Conservation (phyloP, 1,140 invertebrate species). For the Zaprionus nigranus region DNA sequence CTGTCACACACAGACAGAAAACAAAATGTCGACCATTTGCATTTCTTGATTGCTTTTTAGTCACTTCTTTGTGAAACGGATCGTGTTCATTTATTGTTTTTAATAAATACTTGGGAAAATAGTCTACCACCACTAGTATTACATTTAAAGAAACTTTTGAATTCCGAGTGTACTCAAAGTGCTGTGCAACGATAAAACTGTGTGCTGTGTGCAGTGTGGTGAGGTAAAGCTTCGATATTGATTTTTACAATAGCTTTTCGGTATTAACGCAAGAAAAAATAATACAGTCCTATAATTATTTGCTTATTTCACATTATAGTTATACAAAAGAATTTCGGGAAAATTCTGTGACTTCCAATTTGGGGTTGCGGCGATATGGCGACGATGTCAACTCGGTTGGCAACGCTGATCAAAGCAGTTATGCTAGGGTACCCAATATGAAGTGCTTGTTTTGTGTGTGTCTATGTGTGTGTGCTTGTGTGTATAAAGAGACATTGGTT, state of each 20-base stretch:
- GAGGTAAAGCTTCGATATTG: conserved; percentile 62
- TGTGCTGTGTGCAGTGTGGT: conserved; percentile 17
- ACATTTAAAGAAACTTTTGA: background rate
- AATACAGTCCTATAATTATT: background rate
- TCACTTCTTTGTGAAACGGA: conserved; percentile 27
- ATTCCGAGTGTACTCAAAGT: conserved; percentile 11
- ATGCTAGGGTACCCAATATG: conserved; percentile 33
- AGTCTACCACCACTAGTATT: background rate
- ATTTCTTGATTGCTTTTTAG: conserved; percentile 60
- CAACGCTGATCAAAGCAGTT: conserved; percentile 37
- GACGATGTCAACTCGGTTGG: conserved; percentile 34
- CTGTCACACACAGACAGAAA: conserved; percentile 64
- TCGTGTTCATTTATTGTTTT: conserved; percentile 11
- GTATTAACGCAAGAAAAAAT: conserved; percentile 30
- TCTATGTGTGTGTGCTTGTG: conserved; percentile 6
- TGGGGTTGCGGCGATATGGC: background rate
- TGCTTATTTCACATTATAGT: background rate
- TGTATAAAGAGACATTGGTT: conserved; percentile 21
- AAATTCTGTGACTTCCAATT: background rate
- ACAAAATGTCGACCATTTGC: conserved; percentile 80
- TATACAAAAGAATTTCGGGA: background rate
- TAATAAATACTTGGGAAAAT: conserved; percentile 10
- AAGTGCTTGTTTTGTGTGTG: conserved; percentile 6
- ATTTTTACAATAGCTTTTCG: conserved; percentile 66
- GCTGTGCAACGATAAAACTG: conserved; percentile 24